Base-by-base conservation (phyloP, 2,113 vertebrate genomes). In the Furnarius figulus region DNA sequence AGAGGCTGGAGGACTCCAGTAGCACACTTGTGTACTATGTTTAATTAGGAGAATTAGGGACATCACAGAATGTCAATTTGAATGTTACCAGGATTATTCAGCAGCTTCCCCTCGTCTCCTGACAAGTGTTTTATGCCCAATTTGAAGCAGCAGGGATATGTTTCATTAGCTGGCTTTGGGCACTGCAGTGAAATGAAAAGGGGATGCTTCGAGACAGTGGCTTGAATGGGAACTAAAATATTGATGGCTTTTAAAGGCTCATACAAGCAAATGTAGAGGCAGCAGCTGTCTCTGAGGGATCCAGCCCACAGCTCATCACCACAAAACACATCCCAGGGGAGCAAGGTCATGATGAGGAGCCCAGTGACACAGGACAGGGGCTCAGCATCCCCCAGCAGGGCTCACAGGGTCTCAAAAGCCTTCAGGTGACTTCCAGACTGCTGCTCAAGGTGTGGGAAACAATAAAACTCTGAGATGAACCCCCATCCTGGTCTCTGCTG, bases 11-110 rank as follows among this genome's bases (percentile, higher is more conserved):
- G 80, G 65, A 92, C 90, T 74, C 90, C 80, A 76, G 87, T 49
- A 84, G 87, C 5, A 2, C 42, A 40, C 68, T 91, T 27, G 5
- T 93, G 82, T 42, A 95, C 89, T 89, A 81, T 87, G 65, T 95
- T 90, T 92, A 95, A 95, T 95, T 95, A 90, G 86, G 87, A 93
- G 88, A 95, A 96, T 95, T 95, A 95, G 73, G 65, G 76, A 91
- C 80, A 59, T 92, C 78, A 93, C 24, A 89, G 83, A 92, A 95
- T 13, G 70, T 78, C 92, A 78, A 93, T 91, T 93, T 96, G 90
- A 96, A 89, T 83, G 90, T 89, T 90, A 93, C 90, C 28, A 65
- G 83, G 86, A 94, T 94, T 94, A 93, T 93, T 94, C 92, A 93
- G 85, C 85, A 94, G 90, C 86, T 94, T 74, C 92, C 77, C 63